Percentiles rank a stretch among this genome's conserved stretches.
phyloP scores from a whole-genome alignment of 37 sponge, comb jelly and placozoan genomes.

The Mnemiopsis leidyi region DNA sequence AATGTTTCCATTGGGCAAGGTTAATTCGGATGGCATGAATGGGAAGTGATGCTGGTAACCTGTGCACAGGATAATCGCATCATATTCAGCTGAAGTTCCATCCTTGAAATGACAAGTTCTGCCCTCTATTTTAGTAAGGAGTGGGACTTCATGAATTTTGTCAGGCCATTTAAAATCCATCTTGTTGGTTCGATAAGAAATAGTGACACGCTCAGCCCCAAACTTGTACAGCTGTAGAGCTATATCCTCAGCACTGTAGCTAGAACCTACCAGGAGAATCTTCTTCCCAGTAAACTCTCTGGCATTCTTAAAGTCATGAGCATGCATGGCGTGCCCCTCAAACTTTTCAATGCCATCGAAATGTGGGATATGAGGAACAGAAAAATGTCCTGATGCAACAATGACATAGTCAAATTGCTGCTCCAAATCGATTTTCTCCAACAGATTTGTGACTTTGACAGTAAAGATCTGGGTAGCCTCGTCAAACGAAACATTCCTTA shows the following conservation, averaged over 20 bases:
- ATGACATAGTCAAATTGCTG: slow-evolving; percentile 69
- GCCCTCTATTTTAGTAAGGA: slow-evolving; percentile 56
- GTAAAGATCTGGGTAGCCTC: slow-evolving; percentile 32
- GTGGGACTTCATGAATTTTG: slow-evolving; percentile 35
- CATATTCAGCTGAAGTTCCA: slow-evolving; percentile 54
- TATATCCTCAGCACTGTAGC: slow-evolving; percentile 72
- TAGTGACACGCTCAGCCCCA: slow-evolving; percentile 65
- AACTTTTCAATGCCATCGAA: slow-evolving; percentile 68
- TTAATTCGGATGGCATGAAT: slow-evolving; percentile 66
- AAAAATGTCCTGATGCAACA: slow-evolving; percentile 70
- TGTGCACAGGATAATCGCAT: slow-evolving; percentile 71
- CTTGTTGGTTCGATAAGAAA: slow-evolving; percentile 62
- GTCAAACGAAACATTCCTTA: slow-evolving; percentile 47
- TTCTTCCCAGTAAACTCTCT: slow-evolving; percentile 66
- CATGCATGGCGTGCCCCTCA: slow-evolving; percentile 67
- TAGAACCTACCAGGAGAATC: slow-evolving; percentile 66
- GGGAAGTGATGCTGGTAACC: slow-evolving; percentile 72
- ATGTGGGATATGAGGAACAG: slow-evolving; percentile 66
- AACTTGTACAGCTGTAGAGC: slow-evolving; percentile 69
- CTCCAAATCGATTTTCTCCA: background rate
- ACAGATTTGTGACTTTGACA: slow-evolving; percentile 21
- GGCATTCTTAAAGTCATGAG: slow-evolving; percentile 72
- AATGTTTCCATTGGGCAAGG: slow-evolving; percentile 63
- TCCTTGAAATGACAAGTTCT: slow-evolving; percentile 67
- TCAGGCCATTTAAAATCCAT: slow-evolving; percentile 70